Base-by-base conservation (phyloP, 1,140 invertebrate genomes). In the Zaprionus tsacasi region DNA sequence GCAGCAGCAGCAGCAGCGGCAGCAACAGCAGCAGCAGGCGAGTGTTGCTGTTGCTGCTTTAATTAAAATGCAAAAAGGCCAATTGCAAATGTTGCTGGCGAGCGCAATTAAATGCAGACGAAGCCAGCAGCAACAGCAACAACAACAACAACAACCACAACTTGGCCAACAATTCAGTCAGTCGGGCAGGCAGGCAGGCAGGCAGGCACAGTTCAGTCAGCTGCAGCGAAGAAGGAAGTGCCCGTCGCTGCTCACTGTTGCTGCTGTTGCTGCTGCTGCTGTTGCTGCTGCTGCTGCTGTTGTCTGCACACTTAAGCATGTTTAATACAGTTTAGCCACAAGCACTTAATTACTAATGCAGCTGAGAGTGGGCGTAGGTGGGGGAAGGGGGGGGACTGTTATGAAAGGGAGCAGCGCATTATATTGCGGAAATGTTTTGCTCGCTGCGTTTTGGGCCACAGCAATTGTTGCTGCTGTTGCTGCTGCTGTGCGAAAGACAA, bases 301-400 rank as follows among this genome's bases (percentile, higher is more conserved):
- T 76, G 76, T 63, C 79, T 91, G 89, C 89, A 81, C 90, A 91
- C 83, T 91, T 91, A 91, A 87, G 86, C 90, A 90, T 91, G 90
- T 91, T 91, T 91, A 91, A 91, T 88, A 89, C 90, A 91, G 81
- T 91, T 91, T 91, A 91, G 90, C 90, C 90, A 90, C 86, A 91
- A 91, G 82, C 88, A 88, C 86, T 91, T 91, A 91, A 90, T 91
- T 91, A 91, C 83, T 78, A 88, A 91, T 87, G 82, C 76, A 76
- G 61, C 30, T 33, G 13, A 13, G 1, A 3, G 25, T 13, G 54
- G 27, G 27, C 27, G 27, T 30, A 30, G 56, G n/a, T 38, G 35
- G 11, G 12, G 6, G 6, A 7, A 2, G 25, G 15, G 35, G 2
- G 30, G 7, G 43, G 21, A 70, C 2, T 30, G 43, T 58, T 71